These are phyloP conservation scores for Falco peregrinus DNA, from an alignment of 2,797 vertebrate species.

Conservation along the genomic window DNA sequence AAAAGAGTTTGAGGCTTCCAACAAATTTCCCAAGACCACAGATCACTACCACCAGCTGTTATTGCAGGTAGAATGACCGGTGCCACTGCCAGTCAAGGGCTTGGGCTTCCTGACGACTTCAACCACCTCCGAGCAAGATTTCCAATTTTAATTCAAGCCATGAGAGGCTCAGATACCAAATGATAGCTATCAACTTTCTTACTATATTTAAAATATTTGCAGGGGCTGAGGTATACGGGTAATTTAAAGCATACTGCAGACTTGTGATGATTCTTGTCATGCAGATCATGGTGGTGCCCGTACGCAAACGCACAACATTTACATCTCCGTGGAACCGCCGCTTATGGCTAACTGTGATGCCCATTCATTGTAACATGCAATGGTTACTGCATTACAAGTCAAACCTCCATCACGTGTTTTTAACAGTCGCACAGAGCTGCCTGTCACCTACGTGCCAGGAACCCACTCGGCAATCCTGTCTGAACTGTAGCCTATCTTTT, in stretches of 20 bases:
- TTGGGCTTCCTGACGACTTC: background rate
- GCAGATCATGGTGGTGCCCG: background rate
- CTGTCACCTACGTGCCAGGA: background rate
- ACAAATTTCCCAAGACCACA: background rate
- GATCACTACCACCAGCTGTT: no score
- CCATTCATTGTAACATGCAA: no score
- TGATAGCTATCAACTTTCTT: background rate
- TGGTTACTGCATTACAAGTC: background rate
- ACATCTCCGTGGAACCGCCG: background rate
- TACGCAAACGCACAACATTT: rapidly evolving
- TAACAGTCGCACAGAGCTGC: background rate
- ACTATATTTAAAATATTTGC: background rate
- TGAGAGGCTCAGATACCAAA: background rate
- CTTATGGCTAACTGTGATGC: background rate
- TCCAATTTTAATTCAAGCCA: background rate
- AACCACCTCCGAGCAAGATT: background rate
- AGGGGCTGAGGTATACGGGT: background rate
- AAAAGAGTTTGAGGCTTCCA: background rate
- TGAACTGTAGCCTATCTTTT: background rate
- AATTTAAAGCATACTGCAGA: background rate
- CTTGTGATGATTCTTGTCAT: background rate
- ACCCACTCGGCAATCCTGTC: no score
- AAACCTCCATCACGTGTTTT: background rate
- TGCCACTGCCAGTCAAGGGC: background rate
- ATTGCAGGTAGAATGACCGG: background rate